A percentile compares a stretch with the other conserved stretches of the same genome.
Conservation (phyloP, 2,797 vertebrate genomes). For the Balearica regulorum region DNA sequence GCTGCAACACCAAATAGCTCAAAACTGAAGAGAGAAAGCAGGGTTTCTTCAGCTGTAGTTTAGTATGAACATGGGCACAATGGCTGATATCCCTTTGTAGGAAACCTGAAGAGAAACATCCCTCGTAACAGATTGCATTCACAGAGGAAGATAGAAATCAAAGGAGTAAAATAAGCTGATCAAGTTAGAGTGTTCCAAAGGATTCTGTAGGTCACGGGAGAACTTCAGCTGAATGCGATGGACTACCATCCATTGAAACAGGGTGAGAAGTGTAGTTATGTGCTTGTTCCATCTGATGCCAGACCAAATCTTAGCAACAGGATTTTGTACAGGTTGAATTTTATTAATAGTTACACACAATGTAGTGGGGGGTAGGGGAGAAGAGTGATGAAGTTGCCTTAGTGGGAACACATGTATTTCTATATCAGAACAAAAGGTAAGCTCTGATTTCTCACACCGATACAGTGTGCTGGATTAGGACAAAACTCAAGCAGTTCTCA, state of each 20-base stretch:
- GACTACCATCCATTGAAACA: neutral
- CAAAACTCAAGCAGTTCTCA: neutral
- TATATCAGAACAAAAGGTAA: neutral
- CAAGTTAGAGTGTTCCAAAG: neutral
- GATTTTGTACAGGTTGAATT: neutral
- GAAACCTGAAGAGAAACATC: neutral
- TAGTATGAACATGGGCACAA: neutral
- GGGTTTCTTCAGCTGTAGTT: neutral
- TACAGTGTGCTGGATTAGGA: neutral
- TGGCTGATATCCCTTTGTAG: neutral
- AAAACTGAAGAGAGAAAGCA: neutral
- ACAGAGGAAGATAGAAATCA: neutral
- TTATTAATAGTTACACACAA: neutral
- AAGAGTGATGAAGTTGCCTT: neutral
- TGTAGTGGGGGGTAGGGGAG: neutral
- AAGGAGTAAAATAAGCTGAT: neutral
- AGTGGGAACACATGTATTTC: neutral
- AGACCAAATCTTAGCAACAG: neutral
- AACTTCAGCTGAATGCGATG: neutral
- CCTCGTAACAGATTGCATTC: neutral
- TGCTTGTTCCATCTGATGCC: neutral
- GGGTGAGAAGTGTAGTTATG: neutral
- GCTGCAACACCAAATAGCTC: neutral
- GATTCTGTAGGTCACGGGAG: neutral
- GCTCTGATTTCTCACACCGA: neutral